phyloP scores from a whole-genome alignment of 2,888 invertebrate species.

The Ochropleura plecta region DNA sequence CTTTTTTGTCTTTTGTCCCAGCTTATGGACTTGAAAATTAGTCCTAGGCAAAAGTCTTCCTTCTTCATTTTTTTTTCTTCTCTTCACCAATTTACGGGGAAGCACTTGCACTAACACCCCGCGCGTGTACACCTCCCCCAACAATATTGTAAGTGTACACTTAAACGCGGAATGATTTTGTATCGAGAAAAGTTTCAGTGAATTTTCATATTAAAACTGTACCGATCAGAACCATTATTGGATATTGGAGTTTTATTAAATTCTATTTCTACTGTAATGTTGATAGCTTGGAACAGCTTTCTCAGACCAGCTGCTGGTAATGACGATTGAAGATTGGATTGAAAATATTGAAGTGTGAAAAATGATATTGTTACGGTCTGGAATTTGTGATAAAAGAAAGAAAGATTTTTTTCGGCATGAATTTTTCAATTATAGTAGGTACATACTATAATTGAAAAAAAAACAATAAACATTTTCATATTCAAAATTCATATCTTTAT shows the following conservation, averaged over 20 bases:
- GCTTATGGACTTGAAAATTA: background rate
- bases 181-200: constrained; percentile 63
- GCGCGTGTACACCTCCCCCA: constrained; percentile 27
- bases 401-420: too few species aligned
- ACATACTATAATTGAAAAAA: too few species aligned
- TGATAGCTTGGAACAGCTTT: constrained; percentile 54
- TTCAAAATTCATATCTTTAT: too few species aligned
- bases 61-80: background rate
- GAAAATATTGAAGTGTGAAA: constrained; percentile 37
- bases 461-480: too few species aligned
- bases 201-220: constrained; percentile 58
- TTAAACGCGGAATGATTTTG: constrained; percentile 64
- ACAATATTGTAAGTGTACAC: constrained; percentile 48
- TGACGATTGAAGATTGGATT: constrained; percentile 50
- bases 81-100: background rate
- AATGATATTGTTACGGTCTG: constrained; percentile 22
- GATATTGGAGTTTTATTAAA: constrained; percentile 63
- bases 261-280: constrained; percentile 47
- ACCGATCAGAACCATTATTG: constrained; percentile 46
- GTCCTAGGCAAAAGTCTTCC: background rate
- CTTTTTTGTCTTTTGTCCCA: too few species aligned
- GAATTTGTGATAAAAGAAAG: constrained; percentile 15
- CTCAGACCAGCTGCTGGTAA: constrained; percentile 54
- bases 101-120: background rate
- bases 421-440: too few species aligned